Base-by-base conservation (phyloP, 2,797 vertebrate species). In the Cuculus canorus region DNA sequence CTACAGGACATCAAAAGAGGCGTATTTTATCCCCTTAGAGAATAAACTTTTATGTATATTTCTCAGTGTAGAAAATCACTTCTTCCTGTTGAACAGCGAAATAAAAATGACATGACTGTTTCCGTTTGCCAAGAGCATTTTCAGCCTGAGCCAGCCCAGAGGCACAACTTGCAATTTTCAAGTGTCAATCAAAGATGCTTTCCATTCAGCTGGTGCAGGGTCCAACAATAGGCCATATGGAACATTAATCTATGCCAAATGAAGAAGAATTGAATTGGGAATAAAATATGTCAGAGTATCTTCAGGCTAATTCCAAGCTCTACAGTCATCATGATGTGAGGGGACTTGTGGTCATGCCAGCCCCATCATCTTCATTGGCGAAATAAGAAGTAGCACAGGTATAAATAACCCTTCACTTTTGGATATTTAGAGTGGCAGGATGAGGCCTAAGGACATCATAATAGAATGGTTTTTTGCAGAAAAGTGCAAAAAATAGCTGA, bases 161-260 rank as follows among this genome's bases (percentile, higher is more conserved):
- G 88, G 83, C 92, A 87, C 75, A 88, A 92, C 95, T 95, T 94
- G 93, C 83, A 96, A 93, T 96, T 96, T 96, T 95, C 56, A 79
- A 85, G 78, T 80, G 93, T 86, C 96, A 97, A 53, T 96, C 96
- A 96, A 83, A 94, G 69, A 32, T 27, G 28, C 82, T 91, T 97
- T 95, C 90, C 87, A 80, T 94, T 97, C 95, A 94, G 87, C 91
- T 96, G 94, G 87, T 90, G 77, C 23, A 76, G 91, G 43, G 85
- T 92, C 92, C 92, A 94, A 96, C 95, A 96, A 96, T 96, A 75
- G 89, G 43, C 90, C 93, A 95, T 94, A 93, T 94, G 95, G 91
- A 91, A 92, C 25, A 22, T 24, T 32, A 45, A 30, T 3, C 69
- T 39, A 27, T 83, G 95, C 96, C 93, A 96, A 78, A 83, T 28